Percentiles rank a stretch among this genome's conserved stretches.
Conservation (phyloP, 2,797 vertebrate species). For the Moxostoma hubbsi region DNA sequence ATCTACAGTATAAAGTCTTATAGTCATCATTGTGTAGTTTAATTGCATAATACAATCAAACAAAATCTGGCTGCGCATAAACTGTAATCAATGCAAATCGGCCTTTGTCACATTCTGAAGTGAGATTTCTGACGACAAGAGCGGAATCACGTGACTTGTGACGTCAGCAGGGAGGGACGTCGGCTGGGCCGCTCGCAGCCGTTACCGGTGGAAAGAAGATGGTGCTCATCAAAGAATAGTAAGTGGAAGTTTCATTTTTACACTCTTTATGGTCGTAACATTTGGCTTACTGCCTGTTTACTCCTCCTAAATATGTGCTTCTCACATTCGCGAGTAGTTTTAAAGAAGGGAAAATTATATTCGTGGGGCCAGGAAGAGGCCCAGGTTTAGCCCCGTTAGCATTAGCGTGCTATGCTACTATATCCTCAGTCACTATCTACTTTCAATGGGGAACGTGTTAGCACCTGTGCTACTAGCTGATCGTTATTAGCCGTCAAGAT, state of each 20-base stretch:
- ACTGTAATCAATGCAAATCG: too few species aligned
- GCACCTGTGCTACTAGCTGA: constrained; percentile 7
- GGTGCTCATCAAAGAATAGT: constrained; percentile 98
- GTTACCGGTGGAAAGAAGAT: constrained; percentile 85
- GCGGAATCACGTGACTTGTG: neutral
- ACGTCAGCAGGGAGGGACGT: constrained; percentile 49
- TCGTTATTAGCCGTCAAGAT: constrained; percentile 12
- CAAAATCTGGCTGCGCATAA: too few species aligned
- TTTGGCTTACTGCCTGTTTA: neutral
- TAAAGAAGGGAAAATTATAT: neutral
- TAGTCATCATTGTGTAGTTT: too few species aligned
- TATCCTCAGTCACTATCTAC: neutral
- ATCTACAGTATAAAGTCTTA: too few species aligned
- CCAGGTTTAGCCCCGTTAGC: constrained; percentile 23
- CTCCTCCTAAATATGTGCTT: neutral
- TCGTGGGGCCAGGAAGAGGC: constrained; percentile 8
- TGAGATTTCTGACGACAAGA: neutral
- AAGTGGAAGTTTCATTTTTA: constrained; percentile 75
- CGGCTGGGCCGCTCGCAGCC: constrained; percentile 70
- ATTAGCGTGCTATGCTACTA: neutral
- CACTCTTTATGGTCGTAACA: too few species aligned
- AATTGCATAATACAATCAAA: too few species aligned
- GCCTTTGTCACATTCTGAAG: too few species aligned
- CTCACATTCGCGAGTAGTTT: neutral
- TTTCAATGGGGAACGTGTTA: neutral